phyloP scores from a whole-genome alignment of 1,140 invertebrate genomes.

The Tetramorium parvispinum region DNA sequence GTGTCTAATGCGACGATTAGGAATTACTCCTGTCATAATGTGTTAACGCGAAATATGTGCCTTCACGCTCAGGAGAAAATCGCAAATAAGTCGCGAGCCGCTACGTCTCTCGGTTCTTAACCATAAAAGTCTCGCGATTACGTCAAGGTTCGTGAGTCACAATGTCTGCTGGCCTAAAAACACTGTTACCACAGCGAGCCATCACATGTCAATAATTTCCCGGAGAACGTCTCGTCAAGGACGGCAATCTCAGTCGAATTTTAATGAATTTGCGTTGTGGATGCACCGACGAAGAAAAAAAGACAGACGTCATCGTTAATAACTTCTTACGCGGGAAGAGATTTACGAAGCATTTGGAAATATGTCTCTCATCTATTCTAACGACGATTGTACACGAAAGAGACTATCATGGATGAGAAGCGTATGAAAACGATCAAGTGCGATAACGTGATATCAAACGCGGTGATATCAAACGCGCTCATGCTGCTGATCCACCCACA shows the following conservation, averaged over 20 bases:
- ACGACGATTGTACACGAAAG: not conserved
- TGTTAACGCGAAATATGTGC: conserved; percentile 19
- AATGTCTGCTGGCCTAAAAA: conserved; percentile 71
- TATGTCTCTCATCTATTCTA: not conserved
- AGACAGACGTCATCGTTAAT: not conserved
- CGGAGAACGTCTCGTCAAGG: conserved; percentile 25
- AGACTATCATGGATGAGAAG: not conserved
- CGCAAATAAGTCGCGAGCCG: conserved; percentile 36
- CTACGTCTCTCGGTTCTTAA: conserved; percentile 73
- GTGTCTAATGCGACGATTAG: not conserved
- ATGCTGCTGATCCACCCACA: conserved; percentile 4
- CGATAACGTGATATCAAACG: conserved; percentile 26
- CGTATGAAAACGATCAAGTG: conserved; percentile 9
- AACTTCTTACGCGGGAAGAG: not conserved
- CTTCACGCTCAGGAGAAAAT: conserved; percentile 40
- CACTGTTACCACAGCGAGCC: conserved; percentile 62
- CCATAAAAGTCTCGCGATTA: conserved; percentile 79
- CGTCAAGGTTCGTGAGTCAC: conserved; percentile 80
- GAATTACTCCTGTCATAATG: not conserved
- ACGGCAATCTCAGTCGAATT: not conserved
- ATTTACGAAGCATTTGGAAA: not conserved
- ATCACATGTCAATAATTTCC: conserved; percentile 58
- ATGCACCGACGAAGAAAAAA: not conserved
- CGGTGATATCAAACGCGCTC: conserved; percentile 13
- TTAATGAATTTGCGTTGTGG: not conserved